A percentile compares a stretch with the other conserved stretches of the same genome.
phyloP scores from a whole-genome alignment of 2,888 invertebrate species.

The Ormyrus rosae region DNA sequence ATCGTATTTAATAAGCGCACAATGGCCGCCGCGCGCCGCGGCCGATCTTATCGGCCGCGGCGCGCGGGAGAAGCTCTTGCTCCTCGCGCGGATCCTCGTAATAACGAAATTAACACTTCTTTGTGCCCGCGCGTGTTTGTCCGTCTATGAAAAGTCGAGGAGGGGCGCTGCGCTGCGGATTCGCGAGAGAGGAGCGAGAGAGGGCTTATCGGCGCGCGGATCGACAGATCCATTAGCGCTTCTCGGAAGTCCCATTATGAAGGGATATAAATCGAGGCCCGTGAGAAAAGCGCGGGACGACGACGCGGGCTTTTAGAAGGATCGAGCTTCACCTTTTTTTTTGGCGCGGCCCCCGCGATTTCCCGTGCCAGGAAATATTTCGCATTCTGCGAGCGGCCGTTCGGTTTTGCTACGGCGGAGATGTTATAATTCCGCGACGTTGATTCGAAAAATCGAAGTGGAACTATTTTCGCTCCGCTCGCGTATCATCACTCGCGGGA shows the following conservation, averaged over 20 bases:
- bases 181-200: neutral
- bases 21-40: conserved; percentile 62
- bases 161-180: neutral
- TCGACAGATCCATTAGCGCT: conserved; percentile 53
- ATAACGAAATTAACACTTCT: conserved; percentile 74
- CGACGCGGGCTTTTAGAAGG: neutral
- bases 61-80: neutral
- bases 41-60: conserved; percentile 33
- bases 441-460: too few relatives aligned
- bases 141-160: conserved; percentile 19
- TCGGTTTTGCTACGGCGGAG: too few relatives aligned
- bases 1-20: conserved; percentile 75
- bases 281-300: neutral
- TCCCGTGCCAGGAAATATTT: too few relatives aligned
- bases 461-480: too few relatives aligned
- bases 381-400: too few relatives aligned
- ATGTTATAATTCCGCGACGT: too few relatives aligned
- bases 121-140: conserved; percentile 61
- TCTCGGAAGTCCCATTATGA: conserved; percentile 48
- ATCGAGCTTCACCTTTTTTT: too few relatives aligned
- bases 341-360: too few relatives aligned
- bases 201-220: conserved; percentile 30
- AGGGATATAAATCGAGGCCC: conserved; percentile 23
- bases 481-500: too few relatives aligned
- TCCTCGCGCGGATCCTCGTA: conserved; percentile 57